Conservation (phyloP, 2,888 invertebrate genomes). For the Dinocampus coccinellae region DNA sequence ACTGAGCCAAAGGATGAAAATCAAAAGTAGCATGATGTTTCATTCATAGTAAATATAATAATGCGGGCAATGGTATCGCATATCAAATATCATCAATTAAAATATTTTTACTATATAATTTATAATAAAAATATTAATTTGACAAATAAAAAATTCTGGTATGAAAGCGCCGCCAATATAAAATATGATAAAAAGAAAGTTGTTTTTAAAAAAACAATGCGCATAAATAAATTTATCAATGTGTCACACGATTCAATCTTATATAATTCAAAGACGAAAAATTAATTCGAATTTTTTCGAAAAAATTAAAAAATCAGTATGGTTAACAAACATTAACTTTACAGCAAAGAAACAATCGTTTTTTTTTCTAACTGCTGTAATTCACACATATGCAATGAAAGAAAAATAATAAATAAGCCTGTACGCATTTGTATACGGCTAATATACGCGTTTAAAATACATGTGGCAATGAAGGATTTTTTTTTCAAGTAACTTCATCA, state of each 20-base stretch:
- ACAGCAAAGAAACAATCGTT: conserved; percentile 52
- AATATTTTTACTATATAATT: too few relatives aligned
- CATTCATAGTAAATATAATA: not conserved
- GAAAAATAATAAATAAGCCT: conserved; percentile 44
- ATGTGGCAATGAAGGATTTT: too few relatives aligned
- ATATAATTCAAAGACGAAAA: too few relatives aligned
- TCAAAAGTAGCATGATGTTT: not conserved
- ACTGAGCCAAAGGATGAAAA: not conserved
- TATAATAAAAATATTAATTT: not conserved
- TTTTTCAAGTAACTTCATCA: conserved; percentile 9
- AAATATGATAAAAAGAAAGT: not conserved
- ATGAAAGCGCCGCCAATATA: too few relatives aligned
- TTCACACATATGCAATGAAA: conserved; percentile 48
- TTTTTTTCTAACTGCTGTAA: conserved; percentile 54
- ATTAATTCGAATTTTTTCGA: too few relatives aligned
- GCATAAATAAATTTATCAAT: conserved; percentile 12
- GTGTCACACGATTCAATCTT: conserved; percentile 7
- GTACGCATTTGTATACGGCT: conserved; percentile 43
- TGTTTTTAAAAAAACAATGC: conserved; percentile 3
- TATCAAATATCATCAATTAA: not conserved
- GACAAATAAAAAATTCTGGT: not conserved
- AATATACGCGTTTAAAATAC: too few relatives aligned
- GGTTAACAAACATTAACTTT: conserved; percentile 49
- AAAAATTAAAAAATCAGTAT: conserved; percentile 44
- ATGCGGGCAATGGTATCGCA: not conserved